phyloP scores from a whole-genome alignment of 1,140 invertebrate genomes.

The Thaumatotibia leucotreta region DNA sequence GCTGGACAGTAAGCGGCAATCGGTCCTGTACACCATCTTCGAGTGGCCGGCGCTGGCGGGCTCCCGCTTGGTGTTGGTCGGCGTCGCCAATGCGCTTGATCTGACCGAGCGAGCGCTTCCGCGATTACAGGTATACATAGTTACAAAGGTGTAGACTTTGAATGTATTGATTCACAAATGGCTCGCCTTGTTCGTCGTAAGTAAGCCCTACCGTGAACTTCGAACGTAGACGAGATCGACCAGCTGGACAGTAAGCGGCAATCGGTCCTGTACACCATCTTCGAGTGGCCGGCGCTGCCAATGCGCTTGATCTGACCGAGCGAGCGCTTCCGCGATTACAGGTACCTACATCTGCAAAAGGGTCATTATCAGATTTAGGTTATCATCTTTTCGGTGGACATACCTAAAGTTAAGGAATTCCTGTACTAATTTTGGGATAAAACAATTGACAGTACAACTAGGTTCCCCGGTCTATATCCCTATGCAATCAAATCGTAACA shows the following conservation, averaged over 20 bases:
- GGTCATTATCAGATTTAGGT: too few relatives aligned
- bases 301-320: constrained; percentile 96
- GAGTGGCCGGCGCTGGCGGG: constrained; percentile 89
- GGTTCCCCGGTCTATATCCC: too few relatives aligned
- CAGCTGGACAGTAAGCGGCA: constrained; percentile 91
- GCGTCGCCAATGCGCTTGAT: constrained; percentile 97
- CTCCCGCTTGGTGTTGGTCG: constrained; percentile 89
- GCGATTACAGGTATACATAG: constrained; percentile 51
- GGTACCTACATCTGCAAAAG: background rate
- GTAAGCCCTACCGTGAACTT: too few relatives aligned
- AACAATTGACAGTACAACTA: too few relatives aligned
- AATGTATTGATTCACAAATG: too few relatives aligned
- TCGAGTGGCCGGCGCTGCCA: constrained; percentile 94
- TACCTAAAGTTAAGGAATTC: too few relatives aligned
- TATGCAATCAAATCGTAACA: too few relatives aligned
- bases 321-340: constrained; percentile 86
- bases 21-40: constrained; percentile 94
- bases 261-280: constrained; percentile 93
- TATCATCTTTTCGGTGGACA: too few relatives aligned
- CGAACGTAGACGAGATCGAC: constrained; percentile 99
- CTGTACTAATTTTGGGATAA: too few relatives aligned
- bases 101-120: constrained; percentile 94
- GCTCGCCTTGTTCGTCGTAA: too few relatives aligned
- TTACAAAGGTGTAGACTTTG: too few relatives aligned
- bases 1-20: constrained; percentile 88